Base-by-base conservation (phyloP, 2,888 invertebrate species). In the Ganaspis brasiliensis region DNA sequence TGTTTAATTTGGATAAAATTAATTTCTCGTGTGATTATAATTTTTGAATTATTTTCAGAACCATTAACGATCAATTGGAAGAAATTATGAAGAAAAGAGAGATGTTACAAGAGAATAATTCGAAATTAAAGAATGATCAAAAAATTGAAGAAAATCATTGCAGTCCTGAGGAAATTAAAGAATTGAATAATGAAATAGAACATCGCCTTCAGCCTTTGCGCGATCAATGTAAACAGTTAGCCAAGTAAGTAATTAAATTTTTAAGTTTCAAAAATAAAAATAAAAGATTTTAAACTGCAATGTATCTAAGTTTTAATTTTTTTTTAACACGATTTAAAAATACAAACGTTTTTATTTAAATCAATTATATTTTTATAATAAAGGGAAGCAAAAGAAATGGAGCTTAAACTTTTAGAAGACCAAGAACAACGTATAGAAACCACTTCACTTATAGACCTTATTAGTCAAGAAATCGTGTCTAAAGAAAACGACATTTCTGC, bases 111-210 rank as follows among this genome's bases (percentile, higher is more conserved):
- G 59, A 45, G 4, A 19, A 45, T 10, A 35, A 77, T 12, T 49
- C 35, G 2, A 63, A 79, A 59, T 52, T 72, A 8, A 73, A 82
- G 31, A 75, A 59, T 24, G 75, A 71, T 61, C 45, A 81, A 45
- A 35, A 59, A 21, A 67, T 61, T 59, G 72, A 82, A 5, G 70
- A 82, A 6, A 67, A 76, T 55, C 70, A 80, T 1, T 67, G 37
- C 16, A 57, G 79, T 45, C 40, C 76, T 1, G 40, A 14, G n/a
- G 82, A 86, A 67, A 31, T 79, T 10, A 73, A 82, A 14, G 71
- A 82, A 35, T 8, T 80, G 16, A 77, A 75, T 9, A 55, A 37
- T 0, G 78, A 84, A 14, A 79, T 55, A 31, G 78, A 87, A 16
- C 72, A 85, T 72, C 78, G 82, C 31, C 74, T 87, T 0, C 10